These are phyloP conservation scores for Formicarius rufipectus DNA, from an alignment of 2,113 vertebrate genomes.

Conservation along the genomic window DNA sequence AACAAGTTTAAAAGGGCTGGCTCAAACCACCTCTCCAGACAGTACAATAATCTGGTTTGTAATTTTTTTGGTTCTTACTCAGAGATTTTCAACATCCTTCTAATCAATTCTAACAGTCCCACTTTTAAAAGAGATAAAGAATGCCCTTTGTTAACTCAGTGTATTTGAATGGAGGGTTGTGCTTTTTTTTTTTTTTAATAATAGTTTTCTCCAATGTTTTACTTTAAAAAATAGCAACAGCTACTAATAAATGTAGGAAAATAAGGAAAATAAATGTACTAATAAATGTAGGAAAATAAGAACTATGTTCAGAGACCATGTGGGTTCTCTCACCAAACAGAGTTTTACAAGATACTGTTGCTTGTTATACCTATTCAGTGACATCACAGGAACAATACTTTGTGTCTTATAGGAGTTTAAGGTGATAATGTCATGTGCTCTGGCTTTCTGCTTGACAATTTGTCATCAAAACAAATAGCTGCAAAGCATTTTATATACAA, in stretches of 20 bases:
- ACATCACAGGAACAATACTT: neutral
- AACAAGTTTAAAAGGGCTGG: neutral
- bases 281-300: neutral
- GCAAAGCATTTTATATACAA: conserved; percentile 21
- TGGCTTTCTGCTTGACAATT: neutral
- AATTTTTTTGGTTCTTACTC: neutral
- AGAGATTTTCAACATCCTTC: neutral
- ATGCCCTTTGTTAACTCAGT: neutral
- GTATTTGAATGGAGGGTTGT: neutral
- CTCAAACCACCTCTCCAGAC: neutral
- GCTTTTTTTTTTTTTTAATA: neutral
- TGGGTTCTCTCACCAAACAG: neutral
- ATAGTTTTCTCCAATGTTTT: neutral
- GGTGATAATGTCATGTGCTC: neutral
- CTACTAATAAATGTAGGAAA: neutral
- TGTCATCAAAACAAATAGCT: conserved; percentile 28
- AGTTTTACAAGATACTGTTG: neutral
- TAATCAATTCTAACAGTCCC: neutral
- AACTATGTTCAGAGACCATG: neutral
- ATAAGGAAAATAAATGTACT: neutral
- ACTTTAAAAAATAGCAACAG: neutral
- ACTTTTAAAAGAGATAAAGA: neutral
- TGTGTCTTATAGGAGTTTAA: neutral
- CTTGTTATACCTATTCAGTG: neutral
- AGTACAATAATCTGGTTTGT: neutral